Base-by-base conservation (phyloP, 1,140 invertebrate genomes). In the Catajapyx aquilonaris region DNA sequence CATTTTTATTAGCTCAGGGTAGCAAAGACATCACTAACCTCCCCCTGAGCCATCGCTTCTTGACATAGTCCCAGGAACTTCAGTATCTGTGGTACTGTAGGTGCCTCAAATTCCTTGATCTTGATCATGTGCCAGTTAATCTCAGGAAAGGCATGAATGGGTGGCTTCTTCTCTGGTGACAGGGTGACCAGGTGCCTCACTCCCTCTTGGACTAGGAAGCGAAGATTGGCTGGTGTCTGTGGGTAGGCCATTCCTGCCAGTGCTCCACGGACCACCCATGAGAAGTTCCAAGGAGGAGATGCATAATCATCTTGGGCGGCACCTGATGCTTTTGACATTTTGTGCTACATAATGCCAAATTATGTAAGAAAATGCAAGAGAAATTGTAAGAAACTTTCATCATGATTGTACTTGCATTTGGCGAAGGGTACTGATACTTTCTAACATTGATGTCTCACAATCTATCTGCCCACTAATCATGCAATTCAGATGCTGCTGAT, bases 241-340 rank as follows among this genome's bases (percentile, higher is more conserved):
- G 72, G 72, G 52, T 65, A 74, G 47, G 64, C 69, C 61, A 71
- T 70, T 0, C 65, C 70, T 15, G 69, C 69, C 17, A 76, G 40
- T 44, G 64, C 56, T 28, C 61, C 59, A 1, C 60, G 56, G 18
- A 68, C 60, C 7, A 71, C 55, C 69, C 69, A 71, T 1, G 66
- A 67, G 48, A 69, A 71, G 44, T 71, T 71, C 46, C 63, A 60
- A 0, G 69, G 68, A 13, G 63, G 22, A 21, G n/a, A n/a, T n/a
- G n/a, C n/a, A n/a, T n/a, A n/a, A n/a, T n/a, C n/a, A n/a, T n/a
- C n/a, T n/a, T n/a, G n/a, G n/a, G n/a, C n/a, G n/a, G n/a, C n/a
- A n/a, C n/a, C n/a, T n/a, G n/a, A n/a, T n/a, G n/a, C n/a, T n/a
- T n/a, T n/a, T n/a, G n/a, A n/a, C n/a, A n/a, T n/a, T n/a, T n/a